Conservation (phyloP, 2,113 vertebrate genomes). For the Neomonachus schauinslandi region DNA sequence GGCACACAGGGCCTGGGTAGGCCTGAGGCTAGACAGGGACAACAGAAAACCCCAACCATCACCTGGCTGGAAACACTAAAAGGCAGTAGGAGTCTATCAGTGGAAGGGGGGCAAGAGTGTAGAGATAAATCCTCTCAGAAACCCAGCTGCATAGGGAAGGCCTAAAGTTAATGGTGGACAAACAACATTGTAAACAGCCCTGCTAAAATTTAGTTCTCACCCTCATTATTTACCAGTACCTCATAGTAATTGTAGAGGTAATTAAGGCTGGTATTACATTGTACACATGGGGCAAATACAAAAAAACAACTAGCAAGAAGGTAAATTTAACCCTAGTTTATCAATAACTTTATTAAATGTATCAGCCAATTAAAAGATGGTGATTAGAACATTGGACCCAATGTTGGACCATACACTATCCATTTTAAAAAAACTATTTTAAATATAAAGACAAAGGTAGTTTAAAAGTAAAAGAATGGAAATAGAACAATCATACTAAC, state of each 20-base stretch:
- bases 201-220: not conserved
- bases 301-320: not conserved
- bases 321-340: not conserved
- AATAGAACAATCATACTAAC: not conserved
- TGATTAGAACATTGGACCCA: not conserved
- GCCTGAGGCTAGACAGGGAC: not conserved
- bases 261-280: not conserved
- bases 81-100: not conserved
- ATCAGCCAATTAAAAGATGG: not conserved
- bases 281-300: not conserved
- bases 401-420: not conserved
- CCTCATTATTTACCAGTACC: not conserved
- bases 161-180: not conserved
- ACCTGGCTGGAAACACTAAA: not conserved
- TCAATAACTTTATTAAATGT: not conserved
- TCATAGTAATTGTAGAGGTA: not conserved
- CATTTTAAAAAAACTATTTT: not conserved
- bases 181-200: not conserved
- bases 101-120: not conserved
- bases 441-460: not conserved
- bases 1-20: not conserved
- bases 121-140: not conserved
- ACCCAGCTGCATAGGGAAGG: not conserved
- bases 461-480: not conserved
- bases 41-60: not conserved